Conservation (phyloP, 2,888 invertebrate species). For the Andrena camellia region DNA sequence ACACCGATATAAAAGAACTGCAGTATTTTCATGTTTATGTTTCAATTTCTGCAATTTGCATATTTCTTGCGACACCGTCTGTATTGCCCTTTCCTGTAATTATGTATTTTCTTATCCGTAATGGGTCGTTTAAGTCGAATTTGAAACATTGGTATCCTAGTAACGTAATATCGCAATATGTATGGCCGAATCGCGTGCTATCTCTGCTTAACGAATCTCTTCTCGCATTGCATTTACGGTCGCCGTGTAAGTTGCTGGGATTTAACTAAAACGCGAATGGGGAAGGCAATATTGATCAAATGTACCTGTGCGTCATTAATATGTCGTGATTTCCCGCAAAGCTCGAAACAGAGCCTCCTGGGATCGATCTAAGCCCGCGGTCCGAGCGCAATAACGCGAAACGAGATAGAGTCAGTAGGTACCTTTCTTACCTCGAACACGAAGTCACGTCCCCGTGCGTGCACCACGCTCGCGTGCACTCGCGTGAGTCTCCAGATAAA, state of each 20-base stretch:
- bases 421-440: conserved; percentile 25
- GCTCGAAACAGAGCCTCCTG: conserved; percentile 23
- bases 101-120: neutral
- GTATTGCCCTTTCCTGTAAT: no score
- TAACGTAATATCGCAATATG: neutral
- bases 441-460: conserved; percentile 23
- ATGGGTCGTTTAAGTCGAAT: neutral
- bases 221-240: conserved; percentile 3
- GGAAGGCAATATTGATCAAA: conserved; percentile 57
- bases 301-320: conserved; percentile 46
- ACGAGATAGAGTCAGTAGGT: conserved; percentile 27
- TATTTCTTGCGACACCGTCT: no score
- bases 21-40: no score
- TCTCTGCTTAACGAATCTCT: conserved; percentile 7
- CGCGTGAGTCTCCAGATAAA: conserved; percentile 21
- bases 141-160: neutral
- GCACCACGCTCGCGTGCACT: neutral
- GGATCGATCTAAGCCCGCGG: conserved; percentile 33
- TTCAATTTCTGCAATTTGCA: no score
- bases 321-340: conserved; percentile 27
- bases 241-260: conserved; percentile 26
- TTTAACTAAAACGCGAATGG: conserved; percentile 46
- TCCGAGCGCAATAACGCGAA: conserved; percentile 13
- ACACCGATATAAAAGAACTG: no score
- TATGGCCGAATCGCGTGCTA: conserved; percentile 29